Evolutionary conservation across 2,113 vertebrate genomes (phyloP).

Genomic region (Lampris incognitus): DNA sequence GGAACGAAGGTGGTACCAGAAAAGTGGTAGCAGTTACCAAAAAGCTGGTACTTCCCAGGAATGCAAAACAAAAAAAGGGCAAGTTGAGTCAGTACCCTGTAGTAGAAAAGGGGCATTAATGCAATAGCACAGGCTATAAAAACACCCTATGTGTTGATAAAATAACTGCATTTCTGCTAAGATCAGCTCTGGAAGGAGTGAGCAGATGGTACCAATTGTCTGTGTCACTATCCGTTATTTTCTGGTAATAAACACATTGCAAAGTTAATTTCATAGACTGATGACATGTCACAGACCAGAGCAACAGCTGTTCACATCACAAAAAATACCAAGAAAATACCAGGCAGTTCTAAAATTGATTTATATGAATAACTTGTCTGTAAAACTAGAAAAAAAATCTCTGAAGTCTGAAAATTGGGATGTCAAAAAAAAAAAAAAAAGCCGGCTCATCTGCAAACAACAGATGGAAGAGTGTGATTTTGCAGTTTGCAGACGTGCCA

Average conservation of each 20-base stretch:
- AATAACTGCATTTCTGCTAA: slow-evolving; percentile 7
- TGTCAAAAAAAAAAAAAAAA: background rate
- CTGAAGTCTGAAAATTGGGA: background rate
- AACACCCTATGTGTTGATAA: background rate
- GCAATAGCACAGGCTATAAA: background rate
- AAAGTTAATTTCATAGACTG: slow-evolving; percentile 29
- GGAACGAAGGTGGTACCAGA: too few relatives aligned
- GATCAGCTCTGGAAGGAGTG: background rate
- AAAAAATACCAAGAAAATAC: background rate
- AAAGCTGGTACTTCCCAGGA: too few relatives aligned
- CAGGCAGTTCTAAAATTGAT: slow-evolving; percentile 2
- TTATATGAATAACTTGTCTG: too few relatives aligned
- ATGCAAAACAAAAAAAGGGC: too few relatives aligned
- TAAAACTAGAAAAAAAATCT: slow-evolving; percentile 8
- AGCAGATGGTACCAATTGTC: background rate
- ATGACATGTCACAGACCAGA: slow-evolving; percentile 6
- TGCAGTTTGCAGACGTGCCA: too few relatives aligned
- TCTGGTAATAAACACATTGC: slow-evolving; percentile 32
- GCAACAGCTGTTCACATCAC: background rate
- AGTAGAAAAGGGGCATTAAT: background rate
- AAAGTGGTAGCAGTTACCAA: too few relatives aligned
- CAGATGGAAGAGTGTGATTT: too few relatives aligned
- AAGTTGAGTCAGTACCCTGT: too few relatives aligned
- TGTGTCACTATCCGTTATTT: slow-evolving; percentile 41
- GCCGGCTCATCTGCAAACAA: too few relatives aligned